Conservation (phyloP, 2,113 vertebrate species). For the Pedionomus torquatus region DNA sequence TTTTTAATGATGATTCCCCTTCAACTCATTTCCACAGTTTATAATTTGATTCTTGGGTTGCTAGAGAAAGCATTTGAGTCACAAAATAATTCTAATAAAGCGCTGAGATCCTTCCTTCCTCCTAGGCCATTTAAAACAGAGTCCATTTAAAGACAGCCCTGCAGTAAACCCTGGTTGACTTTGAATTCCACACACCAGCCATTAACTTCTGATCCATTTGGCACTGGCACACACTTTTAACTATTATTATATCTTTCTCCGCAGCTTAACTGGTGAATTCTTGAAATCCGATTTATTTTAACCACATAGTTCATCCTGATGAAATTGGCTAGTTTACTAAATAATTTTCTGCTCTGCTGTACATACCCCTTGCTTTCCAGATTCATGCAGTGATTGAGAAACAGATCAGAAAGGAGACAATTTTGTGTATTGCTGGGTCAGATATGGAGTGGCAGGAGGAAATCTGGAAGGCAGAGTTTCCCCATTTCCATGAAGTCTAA, state of each 20-base stretch:
- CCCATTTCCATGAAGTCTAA: neutral
- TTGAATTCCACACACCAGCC: neutral
- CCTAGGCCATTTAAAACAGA: neutral
- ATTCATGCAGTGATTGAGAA: neutral
- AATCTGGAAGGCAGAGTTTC: neutral
- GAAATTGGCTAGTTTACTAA: constrained; percentile 1
- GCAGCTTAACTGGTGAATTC: neutral
- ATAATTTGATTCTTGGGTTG: neutral
- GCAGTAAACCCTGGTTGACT: neutral
- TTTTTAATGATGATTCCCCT: neutral
- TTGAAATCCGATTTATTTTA: constrained; percentile 27
- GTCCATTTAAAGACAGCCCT: neutral
- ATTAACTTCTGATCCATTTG: constrained; percentile 5
- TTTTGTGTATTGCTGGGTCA: neutral
- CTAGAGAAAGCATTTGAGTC: neutral
- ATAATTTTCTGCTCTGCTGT: constrained; percentile 31
- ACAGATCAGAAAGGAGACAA: neutral
- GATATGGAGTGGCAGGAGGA: fast-evolving
- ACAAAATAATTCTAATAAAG: neutral
- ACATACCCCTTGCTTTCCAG: neutral
- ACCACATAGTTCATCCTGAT: neutral
- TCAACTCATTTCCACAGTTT: neutral
- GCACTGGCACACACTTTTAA: neutral
- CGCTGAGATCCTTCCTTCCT: neutral
- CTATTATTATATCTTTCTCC: neutral